Evolutionary conservation across 1,140 invertebrate species (phyloP), one percentile per base, ranked within the genome.

Genomic region (Pogonomyrmex barbatus): DNA sequence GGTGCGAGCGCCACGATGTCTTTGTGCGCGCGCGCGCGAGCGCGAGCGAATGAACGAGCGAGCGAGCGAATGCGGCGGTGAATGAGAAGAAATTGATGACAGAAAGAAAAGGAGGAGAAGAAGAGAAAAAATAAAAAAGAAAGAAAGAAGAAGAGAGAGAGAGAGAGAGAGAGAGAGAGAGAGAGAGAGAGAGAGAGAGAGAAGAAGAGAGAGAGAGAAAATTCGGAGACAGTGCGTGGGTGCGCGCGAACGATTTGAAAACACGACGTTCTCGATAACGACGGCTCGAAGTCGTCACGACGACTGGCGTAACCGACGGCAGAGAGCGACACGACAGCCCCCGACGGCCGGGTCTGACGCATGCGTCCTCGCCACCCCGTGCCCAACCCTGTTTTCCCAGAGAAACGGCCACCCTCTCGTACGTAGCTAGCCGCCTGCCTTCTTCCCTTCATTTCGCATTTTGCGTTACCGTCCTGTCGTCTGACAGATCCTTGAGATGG

Each of bases 301-400:
- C 88, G 91, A 94, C 94, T 93, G 93, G 50, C 68, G 10, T 33
- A 63, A 60, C 47, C 24, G 77, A 79, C 87, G 87, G 54, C 87
- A 84, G 84, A 91, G 89, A 87, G 91, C 92, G 91, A 88, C 87
- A 85, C 87, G 88, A 92, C 92, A 94, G 91, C 94, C 94, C 93
- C 92, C 92, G 93, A 89, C 92, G 63, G 47, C 79, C 93, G 93
- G 93, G 93, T 91, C n/a, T 78, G 91, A 92, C 93, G 93, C 93
- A 93, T 93, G 93, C 93, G 93, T 91, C 88, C 75, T 89, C 82
- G 67, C 54, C 70, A 87, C 90, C 89, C 87, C 54, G 71, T 91
- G 91, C 90, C 91, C 91, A 92, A 92, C 90, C 90, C 92, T 91
- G 88, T 93, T 92, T 92, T 93, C 88, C 89, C 62, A 68, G 30